These are phyloP conservation scores for Macrophya alboannulata DNA, from an alignment of 2,888 invertebrate genomes.

Conservation along the genomic window DNA sequence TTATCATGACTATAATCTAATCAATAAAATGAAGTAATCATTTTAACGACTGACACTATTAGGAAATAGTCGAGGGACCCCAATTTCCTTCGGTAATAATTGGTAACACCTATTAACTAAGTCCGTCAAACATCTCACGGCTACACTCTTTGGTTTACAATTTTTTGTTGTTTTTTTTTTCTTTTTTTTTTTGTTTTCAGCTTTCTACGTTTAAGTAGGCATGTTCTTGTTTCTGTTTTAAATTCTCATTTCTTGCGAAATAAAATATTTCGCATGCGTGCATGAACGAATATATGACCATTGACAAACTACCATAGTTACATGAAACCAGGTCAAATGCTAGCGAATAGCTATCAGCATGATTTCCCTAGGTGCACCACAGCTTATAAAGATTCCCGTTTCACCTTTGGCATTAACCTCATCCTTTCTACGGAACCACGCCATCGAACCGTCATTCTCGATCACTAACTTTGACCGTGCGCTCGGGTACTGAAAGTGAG, in stretches of 20 bases:
- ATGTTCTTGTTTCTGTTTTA: neutral
- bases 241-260: neutral
- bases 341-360: constrained; percentile 13
- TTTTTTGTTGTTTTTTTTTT: neutral
- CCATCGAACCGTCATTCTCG: constrained; percentile 7
- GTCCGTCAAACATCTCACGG: neutral
- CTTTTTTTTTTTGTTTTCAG: neutral
- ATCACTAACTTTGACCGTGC: constrained; percentile 10
- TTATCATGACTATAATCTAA: neutral
- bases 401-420: constrained; percentile 49
- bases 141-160: neutral
- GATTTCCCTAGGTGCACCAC: constrained; percentile 46
- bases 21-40: constrained; percentile 17
- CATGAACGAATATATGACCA: neutral
- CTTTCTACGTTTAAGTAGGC: neutral
- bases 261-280: neutral
- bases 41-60: neutral
- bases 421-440: constrained; percentile 33
- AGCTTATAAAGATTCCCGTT: constrained; percentile 28
- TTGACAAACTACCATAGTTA: constrained; percentile 22
- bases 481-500: neutral
- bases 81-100: constrained; percentile 1
- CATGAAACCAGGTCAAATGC: constrained; percentile 49
- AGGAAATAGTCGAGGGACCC: neutral
- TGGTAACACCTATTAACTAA: neutral